phyloP scores from a whole-genome alignment of 2,113 vertebrate genomes.

The Xyliphius kryptos region DNA sequence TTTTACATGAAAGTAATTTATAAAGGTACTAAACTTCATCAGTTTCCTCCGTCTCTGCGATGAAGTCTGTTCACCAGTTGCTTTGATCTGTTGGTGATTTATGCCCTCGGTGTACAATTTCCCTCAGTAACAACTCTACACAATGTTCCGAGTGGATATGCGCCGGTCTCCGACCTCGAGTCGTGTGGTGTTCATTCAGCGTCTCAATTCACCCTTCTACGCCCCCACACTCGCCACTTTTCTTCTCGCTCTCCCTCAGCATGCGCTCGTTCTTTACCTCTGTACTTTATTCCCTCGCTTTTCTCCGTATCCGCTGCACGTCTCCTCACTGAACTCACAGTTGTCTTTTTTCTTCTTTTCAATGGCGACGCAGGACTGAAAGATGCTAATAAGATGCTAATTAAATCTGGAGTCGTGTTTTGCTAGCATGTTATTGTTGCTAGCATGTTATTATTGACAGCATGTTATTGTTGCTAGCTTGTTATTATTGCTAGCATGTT shows the following conservation, averaged over 20 bases:
- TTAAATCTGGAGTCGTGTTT: too few species aligned
- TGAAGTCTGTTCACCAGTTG: not conserved
- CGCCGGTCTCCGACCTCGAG: slow-evolving; percentile 18
- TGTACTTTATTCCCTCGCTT: slow-evolving; percentile 3
- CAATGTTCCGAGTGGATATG: slow-evolving; percentile 1
- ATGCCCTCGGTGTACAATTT: slow-evolving; percentile 14
- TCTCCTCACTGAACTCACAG: slow-evolving; percentile 29
- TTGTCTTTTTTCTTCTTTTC: too few species aligned
- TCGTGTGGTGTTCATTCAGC: not conserved
- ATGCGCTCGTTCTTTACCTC: not conserved
- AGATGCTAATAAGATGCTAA: too few species aligned
- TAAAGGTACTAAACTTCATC: too few species aligned
- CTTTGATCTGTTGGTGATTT: slow-evolving; percentile 4
- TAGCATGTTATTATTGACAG: too few species aligned
- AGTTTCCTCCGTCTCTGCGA: not conserved
- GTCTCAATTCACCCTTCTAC: slow-evolving; percentile 13
- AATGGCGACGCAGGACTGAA: too few species aligned
- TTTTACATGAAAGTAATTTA: too few species aligned
- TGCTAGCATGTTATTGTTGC: too few species aligned
- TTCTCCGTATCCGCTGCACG: too few species aligned
- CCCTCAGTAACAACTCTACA: slow-evolving; percentile 6
- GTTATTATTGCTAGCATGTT: too few species aligned
- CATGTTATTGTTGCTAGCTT: too few species aligned
- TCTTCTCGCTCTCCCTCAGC: slow-evolving; percentile 15
- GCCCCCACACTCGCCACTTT: slow-evolving; percentile 12